Evolutionary conservation across 2,797 vertebrate genomes (phyloP), one percentile per base, ranked within the genome.

Genomic region (Discoglossus pictus): DNA sequence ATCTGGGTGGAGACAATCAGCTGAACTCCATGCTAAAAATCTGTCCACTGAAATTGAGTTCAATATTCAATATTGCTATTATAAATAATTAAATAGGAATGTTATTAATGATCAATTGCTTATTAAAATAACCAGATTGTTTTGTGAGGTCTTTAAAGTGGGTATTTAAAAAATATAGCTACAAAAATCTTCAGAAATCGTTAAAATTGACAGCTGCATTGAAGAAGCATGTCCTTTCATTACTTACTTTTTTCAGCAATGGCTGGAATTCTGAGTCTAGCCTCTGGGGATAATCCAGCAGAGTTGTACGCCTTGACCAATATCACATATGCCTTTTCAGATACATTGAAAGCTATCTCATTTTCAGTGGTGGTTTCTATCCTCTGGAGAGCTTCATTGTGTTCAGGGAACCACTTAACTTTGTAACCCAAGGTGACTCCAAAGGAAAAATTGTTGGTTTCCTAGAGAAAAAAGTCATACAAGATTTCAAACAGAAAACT

Each of bases 241-340:
- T 43, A 56, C 62, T 46, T 78, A 85, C 83, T 0, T 56, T 79
- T 77, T 77, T 89, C 87, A n/a, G 38, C 7, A 40, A 51, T 1
- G 18, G 82, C 80, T 3, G 88, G 84, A 75, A 91, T 84, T 74
- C 80, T 83, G 61, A 90, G 53, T 40, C 42, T 9, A 24, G 83
- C 74, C 58, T 74, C 68, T 35, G 80, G 80, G 66, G 87, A 86
- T 6, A 64, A 11, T 43, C 87, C 88, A 43, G 76, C 77, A 56
- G 76, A 80, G 61, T 87, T 89, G 69, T 77, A 81, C 38, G 83
- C 77, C 56, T 47, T 42, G 17, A 86, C 44, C 62, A 65, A 82
- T 65, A 90, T 3, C 2, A 25, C n/a, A 27, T 86, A 65, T 0
- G 83, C 68, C 23, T 83, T 63, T 13, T 52, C 43, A 6, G 54